Base-by-base conservation (phyloP, 2,888 invertebrate genomes). In the Resseliella maxima region DNA sequence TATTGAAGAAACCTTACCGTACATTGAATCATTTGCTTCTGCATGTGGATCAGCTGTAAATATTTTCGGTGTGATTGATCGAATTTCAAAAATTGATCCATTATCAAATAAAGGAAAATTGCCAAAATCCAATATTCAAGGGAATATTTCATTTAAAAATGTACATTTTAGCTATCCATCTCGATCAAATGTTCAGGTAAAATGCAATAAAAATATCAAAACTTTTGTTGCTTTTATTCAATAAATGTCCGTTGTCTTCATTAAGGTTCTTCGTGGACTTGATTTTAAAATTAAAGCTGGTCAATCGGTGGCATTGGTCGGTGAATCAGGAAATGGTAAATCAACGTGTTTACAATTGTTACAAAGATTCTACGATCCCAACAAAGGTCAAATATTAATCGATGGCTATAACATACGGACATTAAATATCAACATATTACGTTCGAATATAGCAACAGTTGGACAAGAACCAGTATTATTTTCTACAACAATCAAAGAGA, bases 381-480 rank as follows among this genome's bases (percentile, higher is more conserved):
- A 90, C 0, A 88, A 90, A 8, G 94, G 94, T 0, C 88, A 91
- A 87, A 93, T 95, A 1, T 88, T 90, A 0, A 91, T 95, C 1
- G 94, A 94, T 85, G 94, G 93, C 0, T 89, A 93, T 87, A 94
- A 96, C 89, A 92, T 96, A 86, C 92, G 93, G 41, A 92, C 93
- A 87, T 90, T 97, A 87, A 96, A 96, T 89, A 93, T 96, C 36
- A 92, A 93, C 38, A 95, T 96, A 93, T 90, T 96, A 36, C 92
- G 97, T 86, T 93, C 93, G 45, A 95, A 96, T 89, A 95, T 97
- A 87, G 97, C 96, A 0, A 93, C 97, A 6, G 97, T 98, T 21
- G 96, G 96, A 0, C 97, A 98, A 90, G 97, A 98, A 88, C 97
- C 97, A 0, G 95, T 96, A 5, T 92, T 98, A 10, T 97, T 98